Conservation (phyloP, 2,888 invertebrate genomes). For the Dryobotodes eremita region DNA sequence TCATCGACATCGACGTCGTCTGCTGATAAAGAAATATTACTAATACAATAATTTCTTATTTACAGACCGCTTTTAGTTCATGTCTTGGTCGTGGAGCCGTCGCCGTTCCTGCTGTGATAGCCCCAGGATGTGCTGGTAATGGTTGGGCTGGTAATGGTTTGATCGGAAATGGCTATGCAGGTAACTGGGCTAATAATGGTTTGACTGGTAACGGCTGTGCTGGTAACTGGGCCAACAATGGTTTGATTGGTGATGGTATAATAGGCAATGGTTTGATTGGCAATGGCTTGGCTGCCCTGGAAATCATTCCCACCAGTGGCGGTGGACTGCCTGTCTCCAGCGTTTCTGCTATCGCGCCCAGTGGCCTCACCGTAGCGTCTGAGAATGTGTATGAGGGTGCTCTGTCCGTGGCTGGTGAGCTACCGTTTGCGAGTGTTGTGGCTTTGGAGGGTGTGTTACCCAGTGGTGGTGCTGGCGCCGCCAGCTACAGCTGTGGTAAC, state of each 20-base stretch:
- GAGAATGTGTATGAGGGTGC: conserved; percentile 61
- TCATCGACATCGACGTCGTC: neutral
- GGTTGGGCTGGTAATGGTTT: too few species aligned
- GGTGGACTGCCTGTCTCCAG: conserved; percentile 56
- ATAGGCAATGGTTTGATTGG: too few species aligned
- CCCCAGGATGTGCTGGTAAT: too few species aligned
- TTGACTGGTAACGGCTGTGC: too few species aligned
- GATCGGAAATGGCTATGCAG: too few species aligned
- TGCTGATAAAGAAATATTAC: neutral
- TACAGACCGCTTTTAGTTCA: neutral
- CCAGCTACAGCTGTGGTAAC: conserved; percentile 54
- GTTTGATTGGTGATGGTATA: too few species aligned
- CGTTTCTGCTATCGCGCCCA: conserved; percentile 44
- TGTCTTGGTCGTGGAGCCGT: too few species aligned
- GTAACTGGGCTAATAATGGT: too few species aligned
- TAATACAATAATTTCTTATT: neutral
- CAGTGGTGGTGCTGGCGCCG: conserved; percentile 50
- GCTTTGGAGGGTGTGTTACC: conserved; percentile 51
- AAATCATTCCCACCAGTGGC: conserved; percentile 52
- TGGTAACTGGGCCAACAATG: too few species aligned
- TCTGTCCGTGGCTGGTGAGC: conserved; percentile 54
- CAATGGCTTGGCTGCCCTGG: too few species aligned
- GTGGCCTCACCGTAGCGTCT: conserved; percentile 55
- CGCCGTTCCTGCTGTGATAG: too few species aligned
- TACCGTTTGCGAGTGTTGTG: conserved; percentile 18